These are phyloP conservation scores for Dromococcyx pavoninus DNA, from an alignment of 2,797 vertebrate species.

Conservation along the genomic window DNA sequence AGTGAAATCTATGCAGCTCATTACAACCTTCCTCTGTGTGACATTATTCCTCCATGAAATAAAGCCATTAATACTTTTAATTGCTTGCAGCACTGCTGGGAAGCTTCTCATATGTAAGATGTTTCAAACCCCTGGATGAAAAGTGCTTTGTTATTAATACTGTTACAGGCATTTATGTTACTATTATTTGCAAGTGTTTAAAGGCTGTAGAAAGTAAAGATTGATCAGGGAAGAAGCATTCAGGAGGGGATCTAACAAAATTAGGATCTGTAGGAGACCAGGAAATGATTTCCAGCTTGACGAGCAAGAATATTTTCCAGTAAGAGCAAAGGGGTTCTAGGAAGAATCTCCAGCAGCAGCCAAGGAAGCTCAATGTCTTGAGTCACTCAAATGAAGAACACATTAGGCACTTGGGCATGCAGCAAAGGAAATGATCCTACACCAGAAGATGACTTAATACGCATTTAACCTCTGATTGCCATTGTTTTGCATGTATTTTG, in stretches of 20 bases:
- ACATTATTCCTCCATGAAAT: neutral
- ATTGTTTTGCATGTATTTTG: slow-evolving; percentile 26
- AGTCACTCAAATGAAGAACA: slow-evolving; percentile 50
- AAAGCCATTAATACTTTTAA: slow-evolving; percentile 24
- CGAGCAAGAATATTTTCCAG: slow-evolving; percentile 8
- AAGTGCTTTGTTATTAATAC: slow-evolving; percentile 18
- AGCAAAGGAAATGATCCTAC: slow-evolving; percentile 53
- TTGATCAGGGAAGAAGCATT: neutral
- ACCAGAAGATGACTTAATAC: slow-evolving; percentile 25
- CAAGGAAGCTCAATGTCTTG: slow-evolving; percentile 24
- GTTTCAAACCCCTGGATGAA: neutral
- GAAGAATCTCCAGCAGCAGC: slow-evolving; percentile 47
- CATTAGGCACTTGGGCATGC: slow-evolving; percentile 4
- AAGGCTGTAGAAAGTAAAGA: slow-evolving; percentile 3
- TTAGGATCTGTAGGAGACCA: slow-evolving; percentile 35
- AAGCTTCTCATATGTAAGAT: slow-evolving; percentile 11
- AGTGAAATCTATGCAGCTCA: neutral
- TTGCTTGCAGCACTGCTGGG: slow-evolving; percentile 8
- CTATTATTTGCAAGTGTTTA: slow-evolving; percentile 3
- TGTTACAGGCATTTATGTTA: neutral
- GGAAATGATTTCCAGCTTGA: slow-evolving; percentile 45
- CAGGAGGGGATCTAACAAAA: slow-evolving; percentile 19
- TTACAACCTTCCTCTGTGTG: neutral
- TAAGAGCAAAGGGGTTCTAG: slow-evolving; percentile 38
- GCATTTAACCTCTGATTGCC: slow-evolving; percentile 38